Percentiles rank a stretch among this genome's conserved stretches.
These are phyloP conservation scores for Ophion costatus DNA, from an alignment of 2,888 invertebrate species.

Conservation along the genomic window DNA sequence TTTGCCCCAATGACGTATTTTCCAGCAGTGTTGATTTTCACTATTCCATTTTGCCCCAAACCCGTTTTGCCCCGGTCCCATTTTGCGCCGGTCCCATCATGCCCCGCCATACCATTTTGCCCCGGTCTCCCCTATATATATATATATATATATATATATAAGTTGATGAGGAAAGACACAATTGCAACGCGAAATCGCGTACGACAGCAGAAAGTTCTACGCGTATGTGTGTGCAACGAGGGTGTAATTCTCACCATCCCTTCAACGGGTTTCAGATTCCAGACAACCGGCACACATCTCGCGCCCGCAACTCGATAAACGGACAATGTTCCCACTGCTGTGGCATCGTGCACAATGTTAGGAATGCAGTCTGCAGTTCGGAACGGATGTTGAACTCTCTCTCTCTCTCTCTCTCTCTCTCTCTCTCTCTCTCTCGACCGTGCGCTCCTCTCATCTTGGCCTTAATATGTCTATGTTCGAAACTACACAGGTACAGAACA, in stretches of 20 bases:
- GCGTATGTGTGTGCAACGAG: slow-evolving; percentile 17
- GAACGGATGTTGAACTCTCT: slow-evolving; percentile 44
- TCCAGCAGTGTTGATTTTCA: too few relatives aligned
- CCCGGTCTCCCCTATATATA: too few relatives aligned
- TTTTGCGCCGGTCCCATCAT: too few relatives aligned
- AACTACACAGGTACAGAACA: neutral
- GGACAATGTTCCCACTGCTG: slow-evolving; percentile 47
- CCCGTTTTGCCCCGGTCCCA: too few relatives aligned
- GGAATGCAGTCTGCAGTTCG: slow-evolving; percentile 25
- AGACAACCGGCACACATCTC: slow-evolving; percentile 29
- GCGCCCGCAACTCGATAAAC: slow-evolving; percentile 13
- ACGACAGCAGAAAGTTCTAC: neutral
- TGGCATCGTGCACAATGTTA: slow-evolving; percentile 29
- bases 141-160: too few relatives aligned
- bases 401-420: slow-evolving; percentile 21
- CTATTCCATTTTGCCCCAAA: too few relatives aligned
- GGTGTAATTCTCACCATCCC: slow-evolving; percentile 26
- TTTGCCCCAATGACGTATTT: too few relatives aligned
- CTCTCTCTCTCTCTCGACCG: neutral
- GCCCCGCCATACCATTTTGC: too few relatives aligned
- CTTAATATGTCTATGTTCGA: slow-evolving; percentile 15
- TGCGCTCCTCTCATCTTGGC: neutral
- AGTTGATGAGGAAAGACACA: neutral
- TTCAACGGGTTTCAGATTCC: slow-evolving; percentile 28
- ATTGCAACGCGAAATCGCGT: neutral